Evolutionary conservation across 1,140 invertebrate species (phyloP).

Genomic region (Vollenhovia emeryi): DNA sequence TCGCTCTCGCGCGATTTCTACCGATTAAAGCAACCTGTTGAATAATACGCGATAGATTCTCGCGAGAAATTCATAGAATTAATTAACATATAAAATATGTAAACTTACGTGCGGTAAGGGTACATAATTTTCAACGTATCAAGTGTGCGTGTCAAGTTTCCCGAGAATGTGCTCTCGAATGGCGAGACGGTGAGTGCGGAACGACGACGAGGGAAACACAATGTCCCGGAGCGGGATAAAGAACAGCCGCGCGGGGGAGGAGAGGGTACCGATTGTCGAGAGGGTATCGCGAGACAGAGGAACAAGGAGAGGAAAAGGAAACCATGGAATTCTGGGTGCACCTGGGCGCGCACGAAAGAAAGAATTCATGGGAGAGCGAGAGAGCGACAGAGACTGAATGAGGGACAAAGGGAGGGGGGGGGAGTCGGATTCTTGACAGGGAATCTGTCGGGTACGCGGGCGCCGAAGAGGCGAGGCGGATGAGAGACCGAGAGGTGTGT

Average conservation of each 20-base stretch:
- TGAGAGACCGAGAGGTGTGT: background rate
- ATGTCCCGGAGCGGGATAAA: conserved; percentile 33
- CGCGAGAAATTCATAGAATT: background rate
- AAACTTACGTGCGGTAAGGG: background rate
- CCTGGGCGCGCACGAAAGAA: conserved; percentile 31
- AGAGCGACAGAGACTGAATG: no score
- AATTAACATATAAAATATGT: background rate
- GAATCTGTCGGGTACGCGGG: background rate
- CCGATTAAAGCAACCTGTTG: background rate
- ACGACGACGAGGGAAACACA: background rate
- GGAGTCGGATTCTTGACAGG: conserved; percentile 35
- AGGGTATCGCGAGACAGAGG: background rate
- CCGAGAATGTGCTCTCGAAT: background rate
- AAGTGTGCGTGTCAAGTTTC: background rate
- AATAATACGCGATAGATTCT: background rate
- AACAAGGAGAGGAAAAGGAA: conserved; percentile 10
- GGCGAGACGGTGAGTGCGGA: background rate
- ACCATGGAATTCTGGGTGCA: conserved; percentile 32
- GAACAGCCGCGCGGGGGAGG: background rate
- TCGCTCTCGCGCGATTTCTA: background rate
- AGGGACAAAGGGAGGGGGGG: background rate
- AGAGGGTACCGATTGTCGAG: background rate
- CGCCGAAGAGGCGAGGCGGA: background rate
- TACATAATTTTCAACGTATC: background rate
- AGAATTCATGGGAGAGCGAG: background rate